Percentiles rank a stretch among this genome's conserved stretches.
These are phyloP conservation scores for Himalopsyche japonica DNA, from an alignment of 2,888 invertebrate genomes.

Conservation along the genomic window DNA sequence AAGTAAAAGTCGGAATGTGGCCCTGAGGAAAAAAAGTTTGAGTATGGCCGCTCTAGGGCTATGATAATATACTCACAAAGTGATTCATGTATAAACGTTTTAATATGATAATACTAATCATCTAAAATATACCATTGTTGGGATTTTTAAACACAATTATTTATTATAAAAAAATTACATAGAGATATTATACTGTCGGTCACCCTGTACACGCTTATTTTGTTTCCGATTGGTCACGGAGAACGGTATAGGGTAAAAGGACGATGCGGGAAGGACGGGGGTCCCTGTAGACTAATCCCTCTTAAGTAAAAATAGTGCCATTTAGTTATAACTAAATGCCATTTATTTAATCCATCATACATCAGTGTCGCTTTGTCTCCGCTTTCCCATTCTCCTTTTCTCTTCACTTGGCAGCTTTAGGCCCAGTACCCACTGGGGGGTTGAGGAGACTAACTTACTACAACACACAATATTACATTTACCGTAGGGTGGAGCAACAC, in stretches of 20 bases:
- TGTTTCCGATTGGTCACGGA: slow-evolving; percentile 18
- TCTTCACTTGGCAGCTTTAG: not conserved
- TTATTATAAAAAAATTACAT: too few relatives aligned
- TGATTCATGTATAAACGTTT: too few relatives aligned
- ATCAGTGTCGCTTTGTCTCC: slow-evolving; percentile 40
- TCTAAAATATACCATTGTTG: too few relatives aligned
- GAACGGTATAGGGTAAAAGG: not conserved
- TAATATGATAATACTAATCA: too few relatives aligned
- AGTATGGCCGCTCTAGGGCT: too few relatives aligned
- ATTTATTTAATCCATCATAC: slow-evolving; percentile 42
- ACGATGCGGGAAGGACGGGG: not conserved
- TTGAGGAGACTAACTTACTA: not conserved
- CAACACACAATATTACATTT: not conserved
- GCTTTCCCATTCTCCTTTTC: not conserved
- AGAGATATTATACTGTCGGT: not conserved
- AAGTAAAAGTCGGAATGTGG: too few relatives aligned
- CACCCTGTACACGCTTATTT: not conserved
- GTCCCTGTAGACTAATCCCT: slow-evolving; percentile 21
- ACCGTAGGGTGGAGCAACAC: not conserved
- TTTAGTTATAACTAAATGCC: slow-evolving; percentile 42
- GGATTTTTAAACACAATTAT: too few relatives aligned
- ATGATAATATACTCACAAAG: too few relatives aligned
- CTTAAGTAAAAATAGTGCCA: slow-evolving; percentile 36
- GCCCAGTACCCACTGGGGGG: not conserved
- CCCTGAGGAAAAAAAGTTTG: too few relatives aligned